phyloP scores from a whole-genome alignment of 2,113 vertebrate genomes.

The Microcebus murinus region DNA sequence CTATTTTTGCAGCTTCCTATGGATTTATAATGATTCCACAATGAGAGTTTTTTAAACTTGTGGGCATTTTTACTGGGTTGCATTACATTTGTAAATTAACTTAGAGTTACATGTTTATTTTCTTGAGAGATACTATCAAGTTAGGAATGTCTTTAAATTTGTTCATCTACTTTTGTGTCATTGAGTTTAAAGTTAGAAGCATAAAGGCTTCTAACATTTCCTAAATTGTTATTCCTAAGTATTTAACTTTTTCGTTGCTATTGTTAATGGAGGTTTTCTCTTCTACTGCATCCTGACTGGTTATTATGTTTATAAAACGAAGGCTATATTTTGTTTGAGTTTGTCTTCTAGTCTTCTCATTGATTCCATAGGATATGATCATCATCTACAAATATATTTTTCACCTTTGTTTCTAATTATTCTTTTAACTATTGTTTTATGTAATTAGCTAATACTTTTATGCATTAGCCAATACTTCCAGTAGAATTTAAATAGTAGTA shows the following conservation, averaged over 20 bases:
- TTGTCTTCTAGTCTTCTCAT: background rate
- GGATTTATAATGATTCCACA: background rate
- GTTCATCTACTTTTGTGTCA: background rate
- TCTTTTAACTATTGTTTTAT: background rate
- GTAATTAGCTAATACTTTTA: background rate
- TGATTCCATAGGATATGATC: background rate
- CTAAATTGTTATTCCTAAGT: background rate
- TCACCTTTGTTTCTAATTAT: background rate
- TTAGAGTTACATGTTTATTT: background rate
- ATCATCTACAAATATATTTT: background rate
- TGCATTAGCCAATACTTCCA: background rate
- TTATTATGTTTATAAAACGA: conserved; percentile 6
- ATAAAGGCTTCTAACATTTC: background rate
- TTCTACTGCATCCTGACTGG: background rate
- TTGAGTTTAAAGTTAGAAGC: background rate
- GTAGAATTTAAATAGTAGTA: background rate
- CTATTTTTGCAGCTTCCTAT: background rate
- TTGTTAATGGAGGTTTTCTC: background rate
- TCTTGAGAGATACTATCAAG: background rate
- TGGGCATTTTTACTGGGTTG: background rate
- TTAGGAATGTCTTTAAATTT: background rate
- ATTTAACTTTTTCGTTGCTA: background rate
- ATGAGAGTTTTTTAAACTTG: background rate
- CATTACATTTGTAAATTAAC: background rate
- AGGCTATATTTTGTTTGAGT: background rate